Percentiles rank a stretch among this genome's conserved stretches.
Evolutionary conservation across 2,888 invertebrate species (phyloP).

Genomic region (Byasa hedistus): DNA sequence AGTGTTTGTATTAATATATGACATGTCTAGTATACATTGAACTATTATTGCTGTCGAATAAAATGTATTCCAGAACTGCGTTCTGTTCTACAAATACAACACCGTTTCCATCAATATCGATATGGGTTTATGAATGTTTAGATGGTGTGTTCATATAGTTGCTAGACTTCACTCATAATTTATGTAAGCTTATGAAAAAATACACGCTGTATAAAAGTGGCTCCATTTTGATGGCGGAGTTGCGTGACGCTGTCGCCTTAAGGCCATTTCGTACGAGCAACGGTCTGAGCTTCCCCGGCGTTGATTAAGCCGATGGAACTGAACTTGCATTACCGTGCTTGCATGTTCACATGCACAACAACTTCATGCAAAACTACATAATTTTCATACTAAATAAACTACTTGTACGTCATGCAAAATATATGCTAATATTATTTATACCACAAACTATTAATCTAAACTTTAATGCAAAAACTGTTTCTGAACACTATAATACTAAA

Average conservation of each 20-base stretch:
- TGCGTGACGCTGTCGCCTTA: constrained; percentile 27
- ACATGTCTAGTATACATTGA: too few species aligned
- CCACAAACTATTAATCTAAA: too few species aligned
- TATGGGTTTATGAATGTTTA: too few species aligned
- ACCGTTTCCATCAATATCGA: too few species aligned
- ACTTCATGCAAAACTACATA: constrained; percentile 15
- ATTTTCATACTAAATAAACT: not conserved
- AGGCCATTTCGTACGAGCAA: constrained; percentile 7
- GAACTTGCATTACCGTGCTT: constrained; percentile 15
- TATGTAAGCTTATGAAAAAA: not conserved
- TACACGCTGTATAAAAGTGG: constrained; percentile 6
- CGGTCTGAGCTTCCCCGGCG: constrained; percentile 19
- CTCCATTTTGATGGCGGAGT: constrained; percentile 22
- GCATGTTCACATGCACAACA: constrained; percentile 28
- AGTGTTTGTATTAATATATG: too few species aligned
- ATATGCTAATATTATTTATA: too few species aligned
- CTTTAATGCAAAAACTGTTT: too few species aligned
- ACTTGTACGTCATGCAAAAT: not conserved
- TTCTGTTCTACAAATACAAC: too few species aligned
- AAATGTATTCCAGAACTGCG: too few species aligned
- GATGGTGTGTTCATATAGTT: too few species aligned
- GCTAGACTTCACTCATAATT: not conserved
- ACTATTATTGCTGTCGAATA: too few species aligned
- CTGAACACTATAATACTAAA: too few species aligned
- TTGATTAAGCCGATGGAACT: constrained; percentile 15